A percentile compares a stretch with the other conserved stretches of the same genome.
Evolutionary conservation across 2,113 vertebrate species (phyloP).

Genomic region (Gymnorhina tibicen): DNA sequence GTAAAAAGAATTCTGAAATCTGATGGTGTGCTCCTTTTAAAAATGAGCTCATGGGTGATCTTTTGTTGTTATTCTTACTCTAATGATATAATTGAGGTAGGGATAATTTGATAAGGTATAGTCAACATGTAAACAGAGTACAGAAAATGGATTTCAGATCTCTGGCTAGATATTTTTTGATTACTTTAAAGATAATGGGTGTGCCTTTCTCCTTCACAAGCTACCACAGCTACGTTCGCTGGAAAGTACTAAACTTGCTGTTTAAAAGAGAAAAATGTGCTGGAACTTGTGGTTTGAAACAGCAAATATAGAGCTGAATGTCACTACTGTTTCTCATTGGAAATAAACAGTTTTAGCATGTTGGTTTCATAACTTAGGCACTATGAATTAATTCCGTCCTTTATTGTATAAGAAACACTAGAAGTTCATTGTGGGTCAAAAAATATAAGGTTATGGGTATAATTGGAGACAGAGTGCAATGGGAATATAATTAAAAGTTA

Average conservation of each 20-base stretch:
- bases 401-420: not conserved
- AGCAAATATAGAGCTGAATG: not conserved
- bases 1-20: not conserved
- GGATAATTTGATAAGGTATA: conserved; percentile 11
- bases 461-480: not conserved
- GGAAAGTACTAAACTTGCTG: not conserved
- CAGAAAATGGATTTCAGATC: conserved; percentile 8
- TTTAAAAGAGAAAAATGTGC: not conserved
- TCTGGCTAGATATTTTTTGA: not conserved
- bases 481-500: not conserved
- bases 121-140: not conserved
- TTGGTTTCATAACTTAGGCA: not conserved
- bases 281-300: not conserved
- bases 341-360: not conserved
- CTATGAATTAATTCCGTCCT: not conserved
- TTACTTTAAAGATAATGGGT: not conserved
- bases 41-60: not conserved
- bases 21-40: not conserved
- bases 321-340: not conserved
- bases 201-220: not conserved
- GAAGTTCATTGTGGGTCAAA: not conserved
- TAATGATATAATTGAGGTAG: conserved; percentile 11
- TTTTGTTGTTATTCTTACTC: not conserved
- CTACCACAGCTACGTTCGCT: not conserved
- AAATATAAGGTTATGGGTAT: not conserved